phyloP scores from a whole-genome alignment of 2,797 vertebrate genomes.

The Acrocephalus scirpaceus region DNA sequence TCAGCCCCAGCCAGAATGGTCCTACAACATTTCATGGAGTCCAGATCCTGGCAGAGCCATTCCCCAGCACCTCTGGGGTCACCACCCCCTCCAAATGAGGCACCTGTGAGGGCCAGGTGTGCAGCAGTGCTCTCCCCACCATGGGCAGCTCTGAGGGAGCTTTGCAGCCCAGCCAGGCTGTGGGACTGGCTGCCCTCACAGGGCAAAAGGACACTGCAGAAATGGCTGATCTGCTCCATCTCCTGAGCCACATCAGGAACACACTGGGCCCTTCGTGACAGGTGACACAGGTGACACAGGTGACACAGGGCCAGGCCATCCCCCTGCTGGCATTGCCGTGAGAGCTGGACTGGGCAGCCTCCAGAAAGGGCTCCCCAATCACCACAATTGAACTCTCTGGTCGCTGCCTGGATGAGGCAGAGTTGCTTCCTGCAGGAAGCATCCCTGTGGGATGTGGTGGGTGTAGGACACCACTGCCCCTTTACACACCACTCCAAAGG shows the following conservation, averaged over 20 bases:
- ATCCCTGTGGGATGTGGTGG: not conserved
- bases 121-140: not conserved
- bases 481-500: not conserved
- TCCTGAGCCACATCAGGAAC: fast-evolving
- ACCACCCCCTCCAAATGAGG: not conserved
- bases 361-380: not conserved
- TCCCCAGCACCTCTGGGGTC: not conserved
- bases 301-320: not conserved
- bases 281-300: not conserved
- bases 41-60: not conserved
- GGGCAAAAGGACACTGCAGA: not conserved
- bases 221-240: not conserved
- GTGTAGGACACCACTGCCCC: not conserved
- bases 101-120: not conserved
- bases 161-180: not conserved
- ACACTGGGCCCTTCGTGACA: fast-evolving
- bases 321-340: not conserved
- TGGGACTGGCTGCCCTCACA: not conserved
- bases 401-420: not conserved
- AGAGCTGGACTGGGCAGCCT: not conserved
- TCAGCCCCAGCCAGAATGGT: fast-evolving
- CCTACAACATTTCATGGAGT: not conserved
- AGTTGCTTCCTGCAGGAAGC: not conserved
- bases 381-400: not conserved
- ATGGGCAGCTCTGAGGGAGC: not conserved